phyloP scores from a whole-genome alignment of 2,113 vertebrate genomes.

The Oryzias melastigma region DNA sequence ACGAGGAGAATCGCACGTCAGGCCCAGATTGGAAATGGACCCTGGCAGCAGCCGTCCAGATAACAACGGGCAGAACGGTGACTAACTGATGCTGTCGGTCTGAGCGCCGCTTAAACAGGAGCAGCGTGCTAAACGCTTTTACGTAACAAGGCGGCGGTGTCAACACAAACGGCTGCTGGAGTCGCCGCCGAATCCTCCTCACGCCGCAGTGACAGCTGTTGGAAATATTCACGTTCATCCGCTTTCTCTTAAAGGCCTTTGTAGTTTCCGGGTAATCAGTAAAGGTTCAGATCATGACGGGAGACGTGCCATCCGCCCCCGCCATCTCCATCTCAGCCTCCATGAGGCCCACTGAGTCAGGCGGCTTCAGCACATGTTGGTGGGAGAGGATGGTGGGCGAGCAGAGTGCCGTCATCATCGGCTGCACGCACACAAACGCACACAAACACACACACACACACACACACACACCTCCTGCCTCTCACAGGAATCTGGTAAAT shows the following conservation, averaged over 20 bases:
- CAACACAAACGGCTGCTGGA: conserved; percentile 49
- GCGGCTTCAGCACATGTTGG: conserved; percentile 55
- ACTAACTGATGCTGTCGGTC: conserved; percentile 53
- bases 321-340: conserved; percentile 63
- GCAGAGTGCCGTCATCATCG: conserved; percentile 62
- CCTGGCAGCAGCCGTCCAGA: conserved; percentile 6
- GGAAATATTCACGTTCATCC: neutral
- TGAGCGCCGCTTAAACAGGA: conserved; percentile 27
- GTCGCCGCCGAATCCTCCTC: conserved; percentile 8
- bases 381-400: conserved; percentile 72
- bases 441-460: conserved; percentile 30
- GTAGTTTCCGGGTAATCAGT: conserved; percentile 12
- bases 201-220: neutral
- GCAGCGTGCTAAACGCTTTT: conserved; percentile 37
- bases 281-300: conserved; percentile 61
- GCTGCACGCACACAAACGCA: conserved; percentile 37
- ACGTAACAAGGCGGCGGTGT: conserved; percentile 48
- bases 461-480: conserved; percentile 33
- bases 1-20: conserved; percentile 21
- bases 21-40: neutral
- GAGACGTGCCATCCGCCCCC: conserved; percentile 67
- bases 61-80: conserved; percentile 34
- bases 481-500: conserved; percentile 16
- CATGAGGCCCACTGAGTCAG: conserved; percentile 75
- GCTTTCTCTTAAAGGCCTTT: neutral